Conservation (phyloP, 2,888 invertebrate genomes). For the Sipunculus nudus region DNA sequence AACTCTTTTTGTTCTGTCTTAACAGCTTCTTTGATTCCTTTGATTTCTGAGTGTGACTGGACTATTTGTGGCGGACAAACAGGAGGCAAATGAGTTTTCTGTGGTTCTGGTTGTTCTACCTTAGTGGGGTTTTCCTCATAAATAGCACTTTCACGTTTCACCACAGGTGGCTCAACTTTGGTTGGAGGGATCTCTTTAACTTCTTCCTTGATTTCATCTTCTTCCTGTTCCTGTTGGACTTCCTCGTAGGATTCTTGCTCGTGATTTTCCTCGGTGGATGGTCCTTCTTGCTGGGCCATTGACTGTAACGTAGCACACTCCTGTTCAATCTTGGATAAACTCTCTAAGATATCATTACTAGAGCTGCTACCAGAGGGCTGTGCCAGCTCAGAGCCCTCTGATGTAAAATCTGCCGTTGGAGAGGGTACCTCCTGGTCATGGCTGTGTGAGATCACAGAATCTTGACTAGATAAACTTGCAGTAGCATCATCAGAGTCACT, state of each 20-base stretch:
- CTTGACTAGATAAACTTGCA: conserved; percentile 2
- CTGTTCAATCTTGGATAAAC: conserved; percentile 69
- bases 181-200: neutral
- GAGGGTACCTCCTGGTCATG: neutral
- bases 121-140: too few relatives aligned
- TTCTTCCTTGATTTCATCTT: neutral
- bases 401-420: neutral
- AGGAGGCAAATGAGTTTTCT: too few relatives aligned
- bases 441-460: too few relatives aligned
- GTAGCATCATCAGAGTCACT: neutral
- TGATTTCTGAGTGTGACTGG: too few relatives aligned
- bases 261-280: too few relatives aligned
- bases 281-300: too few relatives aligned
- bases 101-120: too few relatives aligned
- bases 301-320: conserved; percentile 68
- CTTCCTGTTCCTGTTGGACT: neutral
- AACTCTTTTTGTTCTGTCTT: too few relatives aligned
- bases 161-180: neutral
- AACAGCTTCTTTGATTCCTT: too few relatives aligned
- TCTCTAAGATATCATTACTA: conserved; percentile 54
- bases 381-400: too few relatives aligned
- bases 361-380: neutral
- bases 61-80: too few relatives aligned
- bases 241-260: too few relatives aligned
- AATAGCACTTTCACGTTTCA: neutral